Base-by-base conservation (phyloP, 2,113 vertebrate species). In the Hypomesus transpacificus region DNA sequence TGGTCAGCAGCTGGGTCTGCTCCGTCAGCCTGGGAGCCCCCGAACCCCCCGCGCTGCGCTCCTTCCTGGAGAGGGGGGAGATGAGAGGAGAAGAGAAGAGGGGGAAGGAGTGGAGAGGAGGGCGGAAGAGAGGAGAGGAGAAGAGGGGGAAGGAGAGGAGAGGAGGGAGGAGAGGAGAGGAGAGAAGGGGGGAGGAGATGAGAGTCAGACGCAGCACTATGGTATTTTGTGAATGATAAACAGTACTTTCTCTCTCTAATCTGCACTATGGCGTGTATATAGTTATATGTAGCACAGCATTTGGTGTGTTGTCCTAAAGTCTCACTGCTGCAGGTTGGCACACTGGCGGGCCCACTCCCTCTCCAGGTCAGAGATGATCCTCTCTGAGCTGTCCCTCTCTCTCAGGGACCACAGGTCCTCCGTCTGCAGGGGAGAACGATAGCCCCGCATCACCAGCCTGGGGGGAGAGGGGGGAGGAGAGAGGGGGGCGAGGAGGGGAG, bases 321-420 rank as follows among this genome's bases (percentile, higher is more conserved):
- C 80, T 9, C 83, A 91, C 89, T 78, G 80, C 22, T 74, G 76
- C 6, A 80, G 57, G 66, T 81, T 76, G 16, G 77, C 54, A 14
- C 70, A 61, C 28, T 79, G 77, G 22, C 82, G 83, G 0, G 56
- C 80, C 94, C 93, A 96, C 18, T 90, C 87, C 20, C 72, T 88
- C 66, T 95, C 89, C 39, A 95, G 80, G 59, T 82, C 85, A 5
- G 83, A 76, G 66, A 95, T 89, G 1, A 96, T 93, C 75, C 84
- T 79, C 65, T 86, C 84, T 0, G 95, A 95, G 2, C 88, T 89
- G 73, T 96, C 93, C 63, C 93, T 85, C 50, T 78, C 80, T 53
- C 87, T 85, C 51, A 96, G 89, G 0, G 89, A 69, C 95, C 95
- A 96, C 53, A 97, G 76, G 74, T 95, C 93, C 56, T 87, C 77